Percentiles rank a stretch among this genome's conserved stretches.
phyloP scores from a whole-genome alignment of 2,888 invertebrate genomes.

The Drosophila buzzatii region DNA sequence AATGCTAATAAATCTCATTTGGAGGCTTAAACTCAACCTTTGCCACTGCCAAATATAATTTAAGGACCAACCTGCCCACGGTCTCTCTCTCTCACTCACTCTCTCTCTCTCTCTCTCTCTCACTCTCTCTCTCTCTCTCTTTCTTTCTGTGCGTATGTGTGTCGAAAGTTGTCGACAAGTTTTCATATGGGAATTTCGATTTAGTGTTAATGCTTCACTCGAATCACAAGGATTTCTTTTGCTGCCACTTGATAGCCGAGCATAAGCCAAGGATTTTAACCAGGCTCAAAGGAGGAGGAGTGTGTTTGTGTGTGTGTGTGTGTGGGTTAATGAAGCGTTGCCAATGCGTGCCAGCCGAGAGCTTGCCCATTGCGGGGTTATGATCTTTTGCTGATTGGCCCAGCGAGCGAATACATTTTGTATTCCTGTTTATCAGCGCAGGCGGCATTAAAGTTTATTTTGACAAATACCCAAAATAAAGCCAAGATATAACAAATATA shows the following conservation, averaged over 20 bases:
- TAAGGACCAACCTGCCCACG: slow-evolving; percentile 30
- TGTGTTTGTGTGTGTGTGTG: slow-evolving; percentile 36
- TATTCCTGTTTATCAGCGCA: slow-evolving; percentile 13
- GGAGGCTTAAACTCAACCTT: slow-evolving; percentile 68
- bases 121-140: too few species aligned
- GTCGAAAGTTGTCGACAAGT: slow-evolving; percentile 48
- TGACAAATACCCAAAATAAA: slow-evolving; percentile 28
- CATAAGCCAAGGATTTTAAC: slow-evolving; percentile 49
- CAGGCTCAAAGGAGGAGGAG: slow-evolving; percentile 19
- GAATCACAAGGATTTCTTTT: slow-evolving; percentile 25
- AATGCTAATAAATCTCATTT: slow-evolving; percentile 83
- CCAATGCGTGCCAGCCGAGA: slow-evolving; percentile 14
- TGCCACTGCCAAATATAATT: slow-evolving; percentile 65
- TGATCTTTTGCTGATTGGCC: slow-evolving; percentile 52
- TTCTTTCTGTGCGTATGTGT: slow-evolving; percentile 4
- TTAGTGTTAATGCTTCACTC: slow-evolving; percentile 42
- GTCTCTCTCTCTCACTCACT: not conserved
- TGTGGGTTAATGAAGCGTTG: slow-evolving; percentile 63
- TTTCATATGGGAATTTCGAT: slow-evolving; percentile 31
- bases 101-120: too few species aligned
- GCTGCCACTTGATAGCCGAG: slow-evolving; percentile 17
- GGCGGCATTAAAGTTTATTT: slow-evolving; percentile 22
- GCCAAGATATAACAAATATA: not conserved
- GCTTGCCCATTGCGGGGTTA: slow-evolving; percentile 36
- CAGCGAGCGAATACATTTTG: slow-evolving; percentile 13